Evolutionary conservation across 2,888 invertebrate genomes (phyloP).

Genomic region (Nemurella pictetii): DNA sequence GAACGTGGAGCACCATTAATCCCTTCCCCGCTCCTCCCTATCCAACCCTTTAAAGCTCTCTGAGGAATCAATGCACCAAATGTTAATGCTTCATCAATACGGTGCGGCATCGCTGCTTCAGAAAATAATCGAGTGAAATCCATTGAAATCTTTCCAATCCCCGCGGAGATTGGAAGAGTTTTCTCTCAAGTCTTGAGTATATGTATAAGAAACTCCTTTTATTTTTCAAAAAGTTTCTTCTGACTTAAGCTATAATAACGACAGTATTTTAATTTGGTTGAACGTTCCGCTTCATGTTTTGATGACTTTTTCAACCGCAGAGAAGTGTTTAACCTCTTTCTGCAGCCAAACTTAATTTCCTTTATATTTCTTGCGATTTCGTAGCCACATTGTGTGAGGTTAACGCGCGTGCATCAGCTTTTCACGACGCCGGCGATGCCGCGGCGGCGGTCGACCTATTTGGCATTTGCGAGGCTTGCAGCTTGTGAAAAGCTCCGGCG

Average conservation of each 20-base stretch:
- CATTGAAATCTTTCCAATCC: background rate
- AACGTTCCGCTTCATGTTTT: background rate
- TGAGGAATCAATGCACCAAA: background rate
- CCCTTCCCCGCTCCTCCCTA: background rate
- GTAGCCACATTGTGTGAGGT: background rate
- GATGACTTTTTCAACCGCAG: too few species aligned
- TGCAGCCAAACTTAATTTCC: background rate
- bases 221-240: background rate
- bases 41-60: background rate
- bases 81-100: background rate
- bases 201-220: background rate
- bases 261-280: background rate
- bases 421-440: background rate
- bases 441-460: background rate
- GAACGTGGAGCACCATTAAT: background rate
- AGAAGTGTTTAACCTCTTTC: too few species aligned
- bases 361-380: background rate
- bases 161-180: background rate
- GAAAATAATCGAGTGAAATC: background rate
- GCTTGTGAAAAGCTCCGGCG: background rate
- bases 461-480: background rate
- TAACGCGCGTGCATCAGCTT: background rate
- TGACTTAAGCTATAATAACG: background rate
- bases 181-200: background rate
- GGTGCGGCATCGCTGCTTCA: background rate